Evolutionary conservation across 2,888 invertebrate genomes (phyloP), one percentile per base, ranked within the genome.

Genomic region (Clistopyga incitator): DNA sequence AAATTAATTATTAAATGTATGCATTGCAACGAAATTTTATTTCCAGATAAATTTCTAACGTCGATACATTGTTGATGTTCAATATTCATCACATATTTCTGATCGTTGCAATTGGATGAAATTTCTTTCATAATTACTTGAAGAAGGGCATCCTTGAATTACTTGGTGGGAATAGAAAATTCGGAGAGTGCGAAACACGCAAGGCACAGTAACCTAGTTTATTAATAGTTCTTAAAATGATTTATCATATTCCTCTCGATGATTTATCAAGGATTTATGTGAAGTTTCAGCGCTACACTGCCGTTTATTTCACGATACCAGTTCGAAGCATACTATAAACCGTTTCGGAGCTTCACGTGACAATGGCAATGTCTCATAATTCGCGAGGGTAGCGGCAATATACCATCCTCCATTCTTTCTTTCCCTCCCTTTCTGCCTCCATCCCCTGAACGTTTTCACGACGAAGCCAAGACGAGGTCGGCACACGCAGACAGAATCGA

Each of bases 401-500:
- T 65, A 56, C 23, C 71, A 56, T 77, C 65, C 25, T 56, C 52
- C 59, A 29, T 50, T 25, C 47, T 67, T 18, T 23, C n/a, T 20
- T 13, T 38, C 38, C 13, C 6, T 42, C n/a, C 45, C 45, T 59
- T 25, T 18, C 18, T 42, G 23, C 59, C 42, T 67, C 50, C 52
- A 23, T 13, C 50, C 34, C 59, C 45, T 38, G 59, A 64, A 52
- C 42, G 29, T 65, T 42, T 71, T 71, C 76, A 79, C 50, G 52
- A 42, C 18, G 52, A 54, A 61, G 38, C 56, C 20, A 42, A 45
- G 56, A 68, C 72, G 47, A 61, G 50, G 65, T 38, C 64, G 29
- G 76, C 50, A 77, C 56, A 71, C 72, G 54, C 15, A 61, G 38
- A 68, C 70, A 38, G 61, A 75, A 81, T 84, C 81, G 81, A 78